These are phyloP conservation scores for Pantala flavescens DNA, from an alignment of 1,140 invertebrate genomes.

Conservation along the genomic window DNA sequence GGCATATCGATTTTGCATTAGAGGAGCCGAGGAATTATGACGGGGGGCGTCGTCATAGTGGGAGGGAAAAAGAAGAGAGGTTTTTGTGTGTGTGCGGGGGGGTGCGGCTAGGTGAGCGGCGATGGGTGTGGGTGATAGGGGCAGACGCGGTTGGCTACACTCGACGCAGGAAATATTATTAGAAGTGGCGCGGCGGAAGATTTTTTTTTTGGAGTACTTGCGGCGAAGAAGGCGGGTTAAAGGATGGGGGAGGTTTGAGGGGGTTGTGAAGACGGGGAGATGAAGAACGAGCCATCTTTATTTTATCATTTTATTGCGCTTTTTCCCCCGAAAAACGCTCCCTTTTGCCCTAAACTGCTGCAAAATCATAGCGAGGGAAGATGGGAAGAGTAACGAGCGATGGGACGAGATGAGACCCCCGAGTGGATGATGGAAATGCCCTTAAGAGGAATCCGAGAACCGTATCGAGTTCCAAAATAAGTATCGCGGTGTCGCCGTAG, in stretches of 20 bases:
- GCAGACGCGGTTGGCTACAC: too few relatives aligned
- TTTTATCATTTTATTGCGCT: constrained; percentile 4
- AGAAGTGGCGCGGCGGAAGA: too few relatives aligned
- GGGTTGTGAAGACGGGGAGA: background rate
- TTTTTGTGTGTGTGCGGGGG: background rate
- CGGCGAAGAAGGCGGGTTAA: background rate
- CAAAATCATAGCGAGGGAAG: background rate
- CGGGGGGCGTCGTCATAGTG: background rate
- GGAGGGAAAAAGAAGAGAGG: background rate
- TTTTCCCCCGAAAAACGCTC: background rate
- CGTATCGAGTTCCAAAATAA: too few relatives aligned
- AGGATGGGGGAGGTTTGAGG: background rate
- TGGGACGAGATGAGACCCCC: background rate
- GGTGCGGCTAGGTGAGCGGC: background rate
- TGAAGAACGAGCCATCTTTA: background rate
- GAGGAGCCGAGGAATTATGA: background rate
- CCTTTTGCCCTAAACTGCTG: background rate
- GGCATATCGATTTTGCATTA: constrained; percentile 9
- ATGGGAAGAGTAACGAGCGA: background rate
- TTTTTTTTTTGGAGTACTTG: too few relatives aligned
- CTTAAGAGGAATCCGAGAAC: too few relatives aligned
- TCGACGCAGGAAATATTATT: too few relatives aligned
- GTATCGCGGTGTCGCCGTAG: too few relatives aligned
- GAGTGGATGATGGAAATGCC: background rate
- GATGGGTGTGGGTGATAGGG: background rate